Evolutionary conservation across 92 coral and sea anemone species (phyloP).

Genomic region (Desmophyllum pertusum): DNA sequence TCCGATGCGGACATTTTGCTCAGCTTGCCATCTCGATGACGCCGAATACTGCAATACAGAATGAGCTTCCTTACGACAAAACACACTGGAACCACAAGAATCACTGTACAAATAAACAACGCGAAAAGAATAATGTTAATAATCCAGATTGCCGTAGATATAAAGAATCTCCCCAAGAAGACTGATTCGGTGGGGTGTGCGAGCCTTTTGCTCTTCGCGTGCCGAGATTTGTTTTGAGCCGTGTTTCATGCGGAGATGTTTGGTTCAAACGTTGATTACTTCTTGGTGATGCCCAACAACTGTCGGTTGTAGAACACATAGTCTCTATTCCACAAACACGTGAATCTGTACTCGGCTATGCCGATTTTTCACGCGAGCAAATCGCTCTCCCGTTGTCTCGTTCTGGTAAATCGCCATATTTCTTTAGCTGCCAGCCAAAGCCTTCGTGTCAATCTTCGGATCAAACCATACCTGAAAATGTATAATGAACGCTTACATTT

Average conservation of each 20-base stretch:
- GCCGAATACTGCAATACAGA: conserved; percentile 56
- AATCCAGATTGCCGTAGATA: conserved; percentile 41
- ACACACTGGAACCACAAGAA: conserved; percentile 63
- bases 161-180: conserved; percentile 51
- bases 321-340: not conserved
- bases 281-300: conserved; percentile 79
- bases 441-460: not conserved
- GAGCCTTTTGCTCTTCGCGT: conserved; percentile 65
- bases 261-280: conserved; percentile 27
- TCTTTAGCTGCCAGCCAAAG: not conserved
- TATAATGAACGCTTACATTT: not conserved
- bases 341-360: not conserved
- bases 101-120: conserved; percentile 47
- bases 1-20: conserved; percentile 66
- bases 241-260: conserved; percentile 39
- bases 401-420: conserved; percentile 13
- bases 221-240: conserved; percentile 2
- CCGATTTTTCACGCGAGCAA: conserved; percentile 10
- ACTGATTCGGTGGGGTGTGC: conserved; percentile 80
- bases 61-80: conserved; percentile 57
- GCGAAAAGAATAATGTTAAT: conserved; percentile 59
- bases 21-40: conserved; percentile 52
- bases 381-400: not conserved
- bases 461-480: not conserved
- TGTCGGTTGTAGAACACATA: conserved; percentile 61